Evolutionary conservation across 2,888 invertebrate genomes (phyloP), one percentile per base, ranked within the genome.

Genomic region (Clanis bilineata): DNA sequence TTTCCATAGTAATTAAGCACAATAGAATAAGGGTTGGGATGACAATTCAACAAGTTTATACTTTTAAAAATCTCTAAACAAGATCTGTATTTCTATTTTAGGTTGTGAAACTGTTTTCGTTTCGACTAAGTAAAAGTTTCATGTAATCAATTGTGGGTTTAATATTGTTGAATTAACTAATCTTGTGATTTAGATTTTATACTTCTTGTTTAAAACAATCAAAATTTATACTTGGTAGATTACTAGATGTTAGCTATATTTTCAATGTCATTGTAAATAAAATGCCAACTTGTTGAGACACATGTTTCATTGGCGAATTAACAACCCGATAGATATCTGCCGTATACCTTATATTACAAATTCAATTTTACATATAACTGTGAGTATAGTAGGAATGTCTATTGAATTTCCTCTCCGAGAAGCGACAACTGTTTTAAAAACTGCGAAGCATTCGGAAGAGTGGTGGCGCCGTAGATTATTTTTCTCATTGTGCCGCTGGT

Each of bases 401-500:
- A 90, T 69, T 93, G 93, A 65, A 95, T 93, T 83, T 96, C 96
- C 77, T 95, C 95, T 47, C 96, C 96, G 65, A 96, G 85, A 28
- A 95, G 93, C n/a, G 96, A 95, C 32, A 97, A 93, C 88, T 99
- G 99, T 86, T 97, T 97, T 64, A 99, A 93, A 89, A 99, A 99
- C 82, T 98, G 98, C 71, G 95, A 95, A 5, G 99, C 98, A 91
- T 98, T 99, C 68, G 96, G 96, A 64, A 99, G 93, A 45, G 99
- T 98, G 28, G 99, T 98, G 63, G 98, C 96, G 41, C 99, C 99
- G 83, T 99, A 99, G 59, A 98, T 96, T 64, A 99, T 96, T 80
- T 96, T 95, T 83, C 96, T 96, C 10, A 94, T 87, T 61, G 93
- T 93, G 47, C 95, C 96, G 65, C 95, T 93, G 7, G 94, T 93